Evolutionary conservation across 2,888 invertebrate genomes (phyloP), one percentile per base, ranked within the genome.

Genomic region (Rhingia rostrata): DNA sequence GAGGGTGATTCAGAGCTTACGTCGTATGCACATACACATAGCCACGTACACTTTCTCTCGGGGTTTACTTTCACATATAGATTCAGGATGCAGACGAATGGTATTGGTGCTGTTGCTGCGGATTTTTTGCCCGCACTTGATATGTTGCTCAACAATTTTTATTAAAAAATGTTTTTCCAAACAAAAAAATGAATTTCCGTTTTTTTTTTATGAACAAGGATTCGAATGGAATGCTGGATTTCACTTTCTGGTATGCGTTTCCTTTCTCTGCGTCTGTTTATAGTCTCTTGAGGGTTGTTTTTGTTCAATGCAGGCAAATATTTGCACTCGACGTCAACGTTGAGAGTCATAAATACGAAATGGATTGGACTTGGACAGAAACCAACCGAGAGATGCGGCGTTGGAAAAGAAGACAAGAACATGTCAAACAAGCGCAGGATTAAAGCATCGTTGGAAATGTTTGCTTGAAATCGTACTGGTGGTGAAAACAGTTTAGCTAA

Each of bases 251-350:
- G 54, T 47, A 45, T 33, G 49, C 66, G 51, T 53, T 32, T 47
- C 53, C 12, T 7, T 14, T 60, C 47, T 37, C 14, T 45, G 53
- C 41, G 88, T 88, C 89, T 89, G 87, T 89, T 89, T 89, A 89
- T 89, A 88, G 87, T 88, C 90, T 89, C 87, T 89, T 89, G 88
- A 88, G 90, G 90, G 89, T 89, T 90, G 89, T 90, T 90, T 90
- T 90, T 90, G 89, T 90, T 88, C 88, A 89, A 88, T 90, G 90
- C 91, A 90, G 90, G 90, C 90, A 90, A 90, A 90, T 90, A 90
- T 90, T 90, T 90, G 90, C 91, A 90, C 90, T 90, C 90, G 1
- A 67, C 66, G 51, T 60, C 66, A 49, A 60, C 90, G 90, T 90
- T 89, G 90, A 90, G 89, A 90, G 91, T 90, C 90, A 90, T 90